Conservation (phyloP, 53 echinoderm and acorn worm genomes). For the Antedon mediterranea region DNA sequence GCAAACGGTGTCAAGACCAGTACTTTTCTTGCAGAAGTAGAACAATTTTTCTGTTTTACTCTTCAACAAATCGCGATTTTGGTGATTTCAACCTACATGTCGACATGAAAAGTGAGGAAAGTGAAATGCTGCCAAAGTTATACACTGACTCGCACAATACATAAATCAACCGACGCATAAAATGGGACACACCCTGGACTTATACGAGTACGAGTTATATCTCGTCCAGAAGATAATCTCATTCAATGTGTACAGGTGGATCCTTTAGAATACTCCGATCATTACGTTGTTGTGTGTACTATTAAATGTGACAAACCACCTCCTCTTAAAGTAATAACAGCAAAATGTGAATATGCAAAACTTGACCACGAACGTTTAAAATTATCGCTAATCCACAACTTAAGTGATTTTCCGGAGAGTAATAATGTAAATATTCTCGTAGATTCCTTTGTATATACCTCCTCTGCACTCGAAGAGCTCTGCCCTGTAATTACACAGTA, state of each 20-base stretch:
- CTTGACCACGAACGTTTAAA: constrained; percentile 6
- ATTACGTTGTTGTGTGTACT: constrained; percentile 14
- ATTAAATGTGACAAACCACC: constrained; percentile 15
- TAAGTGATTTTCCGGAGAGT: constrained; percentile 5
- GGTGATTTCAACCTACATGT: constrained; percentile 26
- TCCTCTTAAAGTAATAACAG: neutral
- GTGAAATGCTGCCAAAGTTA: constrained; percentile 8
- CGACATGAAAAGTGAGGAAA: constrained; percentile 7
- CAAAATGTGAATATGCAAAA: constrained; percentile 3
- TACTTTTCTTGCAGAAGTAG: constrained; percentile 17
- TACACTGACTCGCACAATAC: constrained; percentile 5
- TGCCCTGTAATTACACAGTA: constrained; percentile 13
- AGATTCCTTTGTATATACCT: constrained; percentile 3
- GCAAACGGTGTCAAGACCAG: constrained; percentile 9
- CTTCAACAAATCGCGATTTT: constrained; percentile 14
- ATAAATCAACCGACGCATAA: constrained; percentile 12
- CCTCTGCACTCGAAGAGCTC: constrained; percentile 9
- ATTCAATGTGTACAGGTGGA: neutral
- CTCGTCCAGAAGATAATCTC: constrained; percentile 8
- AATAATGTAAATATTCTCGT: constrained; percentile 7
- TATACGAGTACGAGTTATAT: too few species aligned
- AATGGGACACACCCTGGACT: constrained; percentile 8
- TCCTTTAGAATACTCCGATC: constrained; percentile 15
- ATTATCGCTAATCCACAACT: constrained; percentile 6
- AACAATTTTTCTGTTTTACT: constrained; percentile 10